Base-by-base conservation (phyloP, 2,888 invertebrate species). In the Prosapia bicincta region DNA sequence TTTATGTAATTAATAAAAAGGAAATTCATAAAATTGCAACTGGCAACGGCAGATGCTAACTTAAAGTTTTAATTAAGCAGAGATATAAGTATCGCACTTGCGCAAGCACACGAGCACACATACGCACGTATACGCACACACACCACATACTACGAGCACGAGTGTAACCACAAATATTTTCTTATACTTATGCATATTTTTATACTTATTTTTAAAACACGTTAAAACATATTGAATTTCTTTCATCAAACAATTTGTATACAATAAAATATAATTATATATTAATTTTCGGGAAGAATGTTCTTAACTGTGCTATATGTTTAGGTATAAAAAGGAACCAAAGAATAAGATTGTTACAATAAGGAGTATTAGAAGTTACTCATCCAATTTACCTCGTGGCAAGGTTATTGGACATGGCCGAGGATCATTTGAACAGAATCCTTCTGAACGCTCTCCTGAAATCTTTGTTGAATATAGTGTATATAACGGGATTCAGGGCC, bases 401-500 rank as follows among this genome's bases (percentile, higher is more conserved):
- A 38, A 38, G 38, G 13, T 38, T 38, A 13, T 38, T 13, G 38
- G 13, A 38, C 38, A 38, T 7, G 6, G 6, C 15, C 13, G 13
- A 7, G 38, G 38, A 74, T 80, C 79, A 80, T 74, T 96, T 97
- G 87, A 96, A 97, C 86, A 98, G 89, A 87, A 98, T 97, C 85
- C 97, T 91, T 81, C 97, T 90, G 85, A 98, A 98, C 79, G 98
- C 98, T 83, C 96, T 90, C 81, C 97, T 91, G 87, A 98, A 98
- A 89, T 98, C 98, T 88, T 97, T 95, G 87, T 98, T 98, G 87
- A 98, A 98, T 83, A 98, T 96, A 77, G 97, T 98, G 86, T 98
- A 98, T 83, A 97, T 97, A 83, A 94, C 95, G 78, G 97, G 97
- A 86, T 98, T 98, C 73, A 98, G 88, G 71, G 97, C 97, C 76